These are phyloP conservation scores for Mesoligia furuncula DNA, from an alignment of 2,888 invertebrate genomes.

Conservation along the genomic window DNA sequence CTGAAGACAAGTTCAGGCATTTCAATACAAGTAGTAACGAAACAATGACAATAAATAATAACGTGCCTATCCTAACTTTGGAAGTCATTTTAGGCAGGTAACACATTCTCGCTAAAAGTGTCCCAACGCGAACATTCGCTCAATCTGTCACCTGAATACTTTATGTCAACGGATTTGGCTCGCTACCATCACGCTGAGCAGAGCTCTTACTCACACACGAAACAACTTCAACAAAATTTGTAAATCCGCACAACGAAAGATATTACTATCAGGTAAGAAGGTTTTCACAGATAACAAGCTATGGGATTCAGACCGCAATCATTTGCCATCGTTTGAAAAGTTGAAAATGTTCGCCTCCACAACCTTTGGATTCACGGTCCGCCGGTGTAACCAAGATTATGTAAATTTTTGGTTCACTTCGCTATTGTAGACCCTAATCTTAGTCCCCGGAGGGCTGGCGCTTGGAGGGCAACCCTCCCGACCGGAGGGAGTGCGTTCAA, in stretches of 20 bases:
- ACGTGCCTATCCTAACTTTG: conserved; percentile 28
- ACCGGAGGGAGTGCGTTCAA: conserved; percentile 66
- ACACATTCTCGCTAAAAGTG: conserved; percentile 51
- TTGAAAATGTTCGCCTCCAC: conserved; percentile 52
- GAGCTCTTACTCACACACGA: conserved; percentile 34
- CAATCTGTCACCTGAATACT: conserved; percentile 61
- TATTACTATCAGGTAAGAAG: conserved; percentile 59
- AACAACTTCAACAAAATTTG: conserved; percentile 40
- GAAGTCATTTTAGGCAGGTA: conserved; percentile 38
- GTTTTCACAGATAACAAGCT: conserved; percentile 57
- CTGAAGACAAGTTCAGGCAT: conserved; percentile 23
- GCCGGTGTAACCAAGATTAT: conserved; percentile 72
- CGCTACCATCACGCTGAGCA: conserved; percentile 14
- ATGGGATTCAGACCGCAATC: conserved; percentile 62
- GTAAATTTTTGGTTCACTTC: conserved; percentile 80
- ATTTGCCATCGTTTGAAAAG: conserved; percentile 63
- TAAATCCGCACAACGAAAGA: conserved; percentile 40
- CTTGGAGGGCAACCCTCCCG: conserved; percentile 60
- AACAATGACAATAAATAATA: conserved; percentile 41
- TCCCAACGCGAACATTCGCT: conserved; percentile 39
- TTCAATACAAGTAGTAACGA: conserved; percentile 17
- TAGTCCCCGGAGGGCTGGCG: conserved; percentile 66
- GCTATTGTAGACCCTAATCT: conserved; percentile 78
- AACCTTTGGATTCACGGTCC: conserved; percentile 58
- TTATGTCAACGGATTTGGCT: conserved; percentile 37